Evolutionary conservation across 2,113 vertebrate species (phyloP), one percentile per base, ranked within the genome.

Genomic region (Picathartes gymnocephalus): DNA sequence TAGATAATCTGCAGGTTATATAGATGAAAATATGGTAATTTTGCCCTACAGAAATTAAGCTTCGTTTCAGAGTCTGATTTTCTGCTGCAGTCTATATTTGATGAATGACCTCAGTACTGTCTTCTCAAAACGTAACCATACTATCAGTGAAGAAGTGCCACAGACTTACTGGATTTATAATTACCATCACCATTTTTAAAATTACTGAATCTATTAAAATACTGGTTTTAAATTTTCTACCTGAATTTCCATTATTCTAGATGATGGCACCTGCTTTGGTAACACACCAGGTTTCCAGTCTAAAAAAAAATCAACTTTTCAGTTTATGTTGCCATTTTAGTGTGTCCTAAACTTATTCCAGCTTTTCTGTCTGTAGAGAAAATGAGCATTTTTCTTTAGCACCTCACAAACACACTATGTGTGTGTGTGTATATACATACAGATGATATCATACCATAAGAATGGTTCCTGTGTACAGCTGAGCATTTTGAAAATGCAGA

Each of bases 1-100:
- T 57, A 83, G 47, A 61, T 88, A 88, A 83, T 90, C 68, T 92
- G 88, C 80, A 96, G 95, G 91, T 96, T 93, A 83, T 81, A 71
- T 42, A 40, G 25, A 47, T 81, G 95, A 92, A 96, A 90, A 83
- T 93, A 91, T 72, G 69, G 28, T 78, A 21, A 90, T 91, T 93
- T 92, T 80, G 71, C 25, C 24, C 23, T 80, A 42, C 21, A 80
- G 68, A 76, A 92, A 72, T 82, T 28, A 54, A 35, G 28, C 6
- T 45, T 51, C 6, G 12, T 71, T 64, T 87, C 45, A 69, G 35
- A 60, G 57, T 22, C 77, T 2, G 3, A 24, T 87, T 77, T 77
- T 72, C 62, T 90, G 47, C 58, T 62, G 44, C 27, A 39, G 24
- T 56, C 51, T 42, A 1, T 72, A 21, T 70, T 77, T 86, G 30